Base-by-base conservation (phyloP, 1,140 invertebrate species). In the Pachyrhynchus sulphureomaculatus region DNA sequence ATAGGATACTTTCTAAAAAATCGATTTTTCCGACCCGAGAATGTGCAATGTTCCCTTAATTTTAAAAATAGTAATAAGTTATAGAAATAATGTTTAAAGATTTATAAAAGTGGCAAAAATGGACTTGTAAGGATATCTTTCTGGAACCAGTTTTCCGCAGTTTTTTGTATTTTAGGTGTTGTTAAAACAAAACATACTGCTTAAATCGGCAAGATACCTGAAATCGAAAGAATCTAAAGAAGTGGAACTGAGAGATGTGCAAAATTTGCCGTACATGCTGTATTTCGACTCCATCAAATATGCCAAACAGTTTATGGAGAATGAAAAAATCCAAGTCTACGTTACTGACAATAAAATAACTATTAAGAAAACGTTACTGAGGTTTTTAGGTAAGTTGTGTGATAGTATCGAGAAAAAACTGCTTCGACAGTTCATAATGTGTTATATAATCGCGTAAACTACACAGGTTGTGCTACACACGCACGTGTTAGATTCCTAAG, bases 361-460 rank as follows among this genome's bases (percentile, higher is more conserved):
- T 1, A 60, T 66, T 18, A 60, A 48, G 26, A 57, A 64, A 21
- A 59, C 56, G 8, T 47, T 67, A 4, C 44, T 62, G 12, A 47
- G 39, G n/a, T 49, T 67, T 15, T 56, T 67, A 29, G 60, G 65
- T 62, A 62, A 58, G 26, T n/a, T n/a, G n/a, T n/a, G n/a, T n/a
- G n/a, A n/a, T n/a, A n/a, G 12, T 12, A 52, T 13, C 18, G 10
- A 8, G 21, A 18, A 21, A 52, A 52, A 34, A 4, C 23, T 34
- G 2, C n/a, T 42, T 2, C 2, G 8, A 17, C 39, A 1, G 2
- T n/a, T 12, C 9, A 42, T 13, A 42, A 13, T 41, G 5, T 5
- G 15, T 41, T 41, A 12, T 41, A 41, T n/a, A n/a, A n/a, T n/a
- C n/a, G n/a, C n/a, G n/a, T n/a, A n/a, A n/a, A n/a, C n/a, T n/a